Base-by-base conservation (phyloP, 2,888 invertebrate species). In the Onchidella celtica region DNA sequence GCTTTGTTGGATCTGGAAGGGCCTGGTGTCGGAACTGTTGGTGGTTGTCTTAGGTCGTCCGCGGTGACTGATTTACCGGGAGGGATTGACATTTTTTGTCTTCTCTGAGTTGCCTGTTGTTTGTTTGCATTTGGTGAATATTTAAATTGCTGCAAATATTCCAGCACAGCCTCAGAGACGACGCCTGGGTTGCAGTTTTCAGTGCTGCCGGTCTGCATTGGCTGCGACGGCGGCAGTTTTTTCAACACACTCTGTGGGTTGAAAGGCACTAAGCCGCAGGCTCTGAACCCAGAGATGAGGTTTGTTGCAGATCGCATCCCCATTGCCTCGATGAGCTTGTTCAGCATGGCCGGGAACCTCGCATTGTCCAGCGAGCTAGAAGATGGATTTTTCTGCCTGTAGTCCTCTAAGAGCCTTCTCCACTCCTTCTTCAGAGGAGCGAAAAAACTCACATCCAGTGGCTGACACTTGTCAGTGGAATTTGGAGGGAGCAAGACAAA, bases 401-500 rank as follows among this genome's bases (percentile, higher is more conserved):
- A n/a, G n/a, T n/a, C n/a, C n/a, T n/a, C n/a, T n/a, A n/a, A n/a
- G n/a, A n/a, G n/a, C n/a, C n/a, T n/a, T n/a, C n/a, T n/a, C n/a
- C n/a, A n/a, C n/a, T n/a, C n/a, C n/a, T n/a, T n/a, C n/a, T n/a
- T n/a, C n/a, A n/a, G n/a, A n/a, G n/a, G n/a, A n/a, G n/a, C 70
- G 29, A 72, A 70, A 38, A 79, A 72, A 2, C 63, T 40, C 24
- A 84, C 85, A 84, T 87, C 87, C 3, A 87, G 80, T 32, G 87
- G 87, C 69, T 87, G 86, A 24, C 61, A 61, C 32, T 86, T 80
- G 70, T 87, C 85, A 27, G 86, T 87, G 59, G 74, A 57, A 57
- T 88, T 87, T 24, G 85, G 81, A 14, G 84, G 86, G 24, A 87
- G 61, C 65, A 77, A 79, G 36, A 85, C 72, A 86, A 93, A 93